Percentiles rank a stretch among this genome's conserved stretches.
Evolutionary conservation across 2,888 invertebrate species (phyloP).

Genomic region (Heliconius erato): DNA sequence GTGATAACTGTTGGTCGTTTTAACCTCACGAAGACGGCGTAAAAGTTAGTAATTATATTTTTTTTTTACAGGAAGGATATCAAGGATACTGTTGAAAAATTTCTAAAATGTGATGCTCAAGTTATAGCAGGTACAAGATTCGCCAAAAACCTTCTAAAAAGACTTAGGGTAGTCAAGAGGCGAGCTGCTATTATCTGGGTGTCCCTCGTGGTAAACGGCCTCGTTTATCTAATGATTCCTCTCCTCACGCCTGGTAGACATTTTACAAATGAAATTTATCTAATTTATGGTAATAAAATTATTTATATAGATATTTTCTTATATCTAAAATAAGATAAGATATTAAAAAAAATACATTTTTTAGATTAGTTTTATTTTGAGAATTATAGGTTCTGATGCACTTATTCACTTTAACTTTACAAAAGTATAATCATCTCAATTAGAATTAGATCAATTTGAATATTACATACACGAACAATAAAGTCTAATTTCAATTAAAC

Average conservation of each 20-base stretch:
- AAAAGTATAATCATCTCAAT: too few species aligned
- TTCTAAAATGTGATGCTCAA: constrained; percentile 57
- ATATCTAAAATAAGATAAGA: too few species aligned
- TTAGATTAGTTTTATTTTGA: too few species aligned
- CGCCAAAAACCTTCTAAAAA: constrained; percentile 56
- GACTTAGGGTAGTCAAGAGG: constrained; percentile 61
- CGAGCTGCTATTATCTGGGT: constrained; percentile 65
- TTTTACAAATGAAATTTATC: constrained; percentile 58
- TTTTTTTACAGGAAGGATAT: constrained; percentile 28
- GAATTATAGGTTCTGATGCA: too few species aligned
- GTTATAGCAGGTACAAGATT: constrained; percentile 59
- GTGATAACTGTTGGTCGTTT: neutral
- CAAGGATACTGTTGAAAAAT: constrained; percentile 57
- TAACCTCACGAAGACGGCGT: neutral
- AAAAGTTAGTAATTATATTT: neutral
- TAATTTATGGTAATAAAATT: constrained; percentile 57
- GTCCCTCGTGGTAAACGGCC: constrained; percentile 60
- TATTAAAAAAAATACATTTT: too few species aligned
- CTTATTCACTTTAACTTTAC: too few species aligned
- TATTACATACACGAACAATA: too few species aligned
- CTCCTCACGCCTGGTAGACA: constrained; percentile 61
- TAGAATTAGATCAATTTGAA: too few species aligned
- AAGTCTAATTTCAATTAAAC: too few species aligned
- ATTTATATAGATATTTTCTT: neutral
- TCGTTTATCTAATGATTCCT: constrained; percentile 59